phyloP scores from a whole-genome alignment of 2,888 invertebrate species.

The Drosophila nigricruria region DNA sequence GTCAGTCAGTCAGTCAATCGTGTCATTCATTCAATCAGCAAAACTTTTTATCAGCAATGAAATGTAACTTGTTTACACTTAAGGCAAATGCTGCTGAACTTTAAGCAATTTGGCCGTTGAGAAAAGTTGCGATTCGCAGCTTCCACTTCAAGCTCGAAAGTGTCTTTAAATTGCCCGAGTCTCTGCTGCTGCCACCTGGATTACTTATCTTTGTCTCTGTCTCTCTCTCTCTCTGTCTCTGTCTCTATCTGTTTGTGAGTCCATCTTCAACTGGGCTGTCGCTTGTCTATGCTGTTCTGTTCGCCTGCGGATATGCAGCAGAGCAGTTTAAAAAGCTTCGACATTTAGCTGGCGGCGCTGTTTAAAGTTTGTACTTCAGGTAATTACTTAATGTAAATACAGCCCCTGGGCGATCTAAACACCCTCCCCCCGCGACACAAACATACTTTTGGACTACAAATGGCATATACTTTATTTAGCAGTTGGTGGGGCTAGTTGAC shows the following conservation, averaged over 20 bases:
- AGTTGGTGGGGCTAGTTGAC: slow-evolving; percentile 6
- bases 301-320: slow-evolving; percentile 48
- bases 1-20: slow-evolving; percentile 1
- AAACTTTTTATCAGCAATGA: slow-evolving; percentile 6
- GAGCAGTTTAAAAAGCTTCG: slow-evolving; percentile 44
- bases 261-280: background rate
- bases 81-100: background rate
- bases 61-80: slow-evolving; percentile 2
- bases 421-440: background rate
- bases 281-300: background rate
- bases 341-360: slow-evolving; percentile 38
- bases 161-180: slow-evolving; percentile 22
- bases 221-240: background rate
- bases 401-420: slow-evolving; percentile 41
- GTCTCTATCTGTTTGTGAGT: background rate
- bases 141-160: slow-evolving; percentile 20
- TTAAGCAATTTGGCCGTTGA: background rate
- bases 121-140: slow-evolving; percentile 10
- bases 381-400: slow-evolving; percentile 74
- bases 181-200: slow-evolving; percentile 36
- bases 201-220: slow-evolving; percentile 32
- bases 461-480: slow-evolving; percentile 45
- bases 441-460: slow-evolving; percentile 59
- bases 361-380: slow-evolving; percentile 54
- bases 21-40: slow-evolving; percentile 1